A percentile compares a stretch with the other conserved stretches of the same genome.
Evolutionary conservation across 2,888 invertebrate species (phyloP).

Genomic region (Aphidoletes aphidimyza): DNA sequence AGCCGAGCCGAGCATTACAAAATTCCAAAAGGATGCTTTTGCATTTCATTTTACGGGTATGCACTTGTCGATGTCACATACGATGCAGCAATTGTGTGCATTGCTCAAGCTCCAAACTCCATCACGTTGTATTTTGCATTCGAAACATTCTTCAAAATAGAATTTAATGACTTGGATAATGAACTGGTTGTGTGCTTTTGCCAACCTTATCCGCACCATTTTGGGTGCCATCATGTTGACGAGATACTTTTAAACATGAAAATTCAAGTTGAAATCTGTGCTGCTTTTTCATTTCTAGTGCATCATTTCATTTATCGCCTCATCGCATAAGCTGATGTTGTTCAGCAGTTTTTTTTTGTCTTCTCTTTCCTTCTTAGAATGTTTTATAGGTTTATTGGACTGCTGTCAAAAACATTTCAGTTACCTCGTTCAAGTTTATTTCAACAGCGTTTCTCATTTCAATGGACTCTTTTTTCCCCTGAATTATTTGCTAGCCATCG

Average conservation of each 20-base stretch:
- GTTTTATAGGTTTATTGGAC: neutral
- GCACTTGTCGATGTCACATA: constrained; percentile 12
- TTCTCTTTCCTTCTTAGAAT: neutral
- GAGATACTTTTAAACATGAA: neutral
- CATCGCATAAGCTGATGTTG: constrained; percentile 6
- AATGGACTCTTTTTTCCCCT: neutral
- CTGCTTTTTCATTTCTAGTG: neutral
- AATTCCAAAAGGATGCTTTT: neutral
- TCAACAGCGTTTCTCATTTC: neutral
- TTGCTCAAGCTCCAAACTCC: neutral
- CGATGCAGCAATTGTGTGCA: neutral
- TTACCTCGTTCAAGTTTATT: constrained; percentile 31
- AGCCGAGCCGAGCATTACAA: neutral
- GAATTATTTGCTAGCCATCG: neutral
- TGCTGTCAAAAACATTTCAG: constrained; percentile 1
- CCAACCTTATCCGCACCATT: neutral
- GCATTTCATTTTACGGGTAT: neutral
- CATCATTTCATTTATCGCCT: neutral
- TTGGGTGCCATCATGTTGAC: neutral
- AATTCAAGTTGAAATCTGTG: constrained; percentile 27
- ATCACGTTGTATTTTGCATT: constrained; percentile 19
- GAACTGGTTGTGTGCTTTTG: neutral
- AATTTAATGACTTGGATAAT: constrained; percentile 33
- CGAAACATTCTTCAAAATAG: constrained; percentile 6
- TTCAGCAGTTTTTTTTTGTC: neutral